Evolutionary conservation across 2,888 invertebrate species (phyloP).

Genomic region (Subacronicta megacephala): DNA sequence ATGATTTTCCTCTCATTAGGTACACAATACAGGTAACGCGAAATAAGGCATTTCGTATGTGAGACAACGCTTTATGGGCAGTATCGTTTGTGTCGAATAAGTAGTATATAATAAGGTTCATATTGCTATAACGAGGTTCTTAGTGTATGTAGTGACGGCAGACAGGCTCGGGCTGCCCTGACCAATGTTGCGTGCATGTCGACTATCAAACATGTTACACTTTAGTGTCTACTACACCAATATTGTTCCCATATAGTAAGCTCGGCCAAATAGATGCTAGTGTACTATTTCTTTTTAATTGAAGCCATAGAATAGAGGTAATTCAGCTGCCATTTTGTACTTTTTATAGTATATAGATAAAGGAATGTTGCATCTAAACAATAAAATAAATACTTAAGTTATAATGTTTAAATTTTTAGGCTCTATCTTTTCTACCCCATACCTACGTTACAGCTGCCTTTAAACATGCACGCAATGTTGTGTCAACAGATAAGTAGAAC

Average conservation of each 20-base stretch:
- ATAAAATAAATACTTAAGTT: constrained; percentile 67
- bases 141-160: constrained; percentile 53
- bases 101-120: constrained; percentile 45
- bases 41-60: constrained; percentile 86
- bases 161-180: constrained; percentile 63
- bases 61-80: constrained; percentile 67
- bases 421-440: constrained; percentile 70
- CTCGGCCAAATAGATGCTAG: constrained; percentile 78
- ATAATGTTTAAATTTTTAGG: constrained; percentile 59
- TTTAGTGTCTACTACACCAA: constrained; percentile 74
- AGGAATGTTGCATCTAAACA: constrained; percentile 68
- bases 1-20: constrained; percentile 80
- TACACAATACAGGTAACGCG: constrained; percentile 86
- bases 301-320: constrained; percentile 66
- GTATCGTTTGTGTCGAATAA: constrained; percentile 56
- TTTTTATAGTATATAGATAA: constrained; percentile 62
- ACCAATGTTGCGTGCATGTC: constrained; percentile 73
- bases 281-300: constrained; percentile 61
- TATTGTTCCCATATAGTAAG: constrained; percentile 88
- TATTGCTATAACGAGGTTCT: constrained; percentile 51
- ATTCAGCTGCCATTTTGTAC: constrained; percentile 84
- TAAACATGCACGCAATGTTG: constrained; percentile 74
- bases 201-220: constrained; percentile 65
- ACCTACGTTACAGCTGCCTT: constrained; percentile 83
- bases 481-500: constrained; percentile 45